phyloP scores from a whole-genome alignment of 1,140 invertebrate genomes.

The Babylonia areolata region DNA sequence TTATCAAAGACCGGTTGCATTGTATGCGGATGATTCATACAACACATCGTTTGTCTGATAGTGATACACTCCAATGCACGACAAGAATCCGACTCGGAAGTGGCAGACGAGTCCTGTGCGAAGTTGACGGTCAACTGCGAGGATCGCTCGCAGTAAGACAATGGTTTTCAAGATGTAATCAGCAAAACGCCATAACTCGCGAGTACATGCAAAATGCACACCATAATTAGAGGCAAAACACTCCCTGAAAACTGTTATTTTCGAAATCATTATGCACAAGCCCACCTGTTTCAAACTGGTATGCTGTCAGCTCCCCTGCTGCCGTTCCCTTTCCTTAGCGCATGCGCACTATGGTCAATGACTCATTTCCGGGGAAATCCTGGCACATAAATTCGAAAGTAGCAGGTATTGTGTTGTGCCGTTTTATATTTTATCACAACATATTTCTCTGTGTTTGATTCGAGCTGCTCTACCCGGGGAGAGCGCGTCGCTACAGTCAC shows the following conservation, averaged over 20 bases:
- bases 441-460: no score
- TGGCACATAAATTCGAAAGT: not conserved
- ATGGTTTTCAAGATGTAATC: not conserved
- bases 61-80: not conserved
- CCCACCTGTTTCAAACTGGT: constrained; percentile 13
- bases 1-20: constrained; percentile 11
- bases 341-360: not conserved
- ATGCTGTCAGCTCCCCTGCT: not conserved
- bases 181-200: no score
- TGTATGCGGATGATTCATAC: constrained; percentile 26
- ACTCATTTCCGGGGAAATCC: constrained; percentile 1
- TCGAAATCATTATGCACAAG: not conserved
- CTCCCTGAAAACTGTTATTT: not conserved
- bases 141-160: not conserved
- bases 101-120: not conserved
- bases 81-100: constrained; percentile 36
- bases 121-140: constrained; percentile 6
- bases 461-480: no score
- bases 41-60: not conserved
- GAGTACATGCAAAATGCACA: no score
- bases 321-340: constrained; percentile 2
- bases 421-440: no score
- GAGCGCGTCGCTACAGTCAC: no score
- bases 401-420: no score
- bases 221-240: not conserved